These are phyloP conservation scores for Aphrophora alni DNA, from an alignment of 2,888 invertebrate species.

Conservation along the genomic window DNA sequence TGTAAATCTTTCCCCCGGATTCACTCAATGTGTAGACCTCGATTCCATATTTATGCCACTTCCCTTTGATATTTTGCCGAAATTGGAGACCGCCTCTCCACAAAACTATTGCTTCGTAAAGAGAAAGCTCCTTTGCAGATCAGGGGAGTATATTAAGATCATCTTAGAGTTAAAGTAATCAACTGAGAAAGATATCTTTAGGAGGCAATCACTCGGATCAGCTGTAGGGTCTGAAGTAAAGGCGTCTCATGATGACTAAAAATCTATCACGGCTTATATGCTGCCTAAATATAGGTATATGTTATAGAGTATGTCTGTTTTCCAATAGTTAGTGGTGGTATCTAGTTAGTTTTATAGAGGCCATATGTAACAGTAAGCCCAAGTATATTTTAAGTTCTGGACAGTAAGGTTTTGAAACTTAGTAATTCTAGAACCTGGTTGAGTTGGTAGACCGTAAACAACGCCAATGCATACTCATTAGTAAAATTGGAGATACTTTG, in stretches of 20 bases:
- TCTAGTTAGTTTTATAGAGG: conserved; percentile 53
- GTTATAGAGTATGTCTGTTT: conserved; percentile 53
- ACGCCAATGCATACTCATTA: not conserved
- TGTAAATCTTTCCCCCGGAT: not conserved
- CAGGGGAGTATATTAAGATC: not conserved
- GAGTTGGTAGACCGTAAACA: not conserved
- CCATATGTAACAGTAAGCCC: conserved; percentile 56
- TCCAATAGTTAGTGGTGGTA: conserved; percentile 56
- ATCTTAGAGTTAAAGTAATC: not conserved
- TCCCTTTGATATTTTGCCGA: not conserved
- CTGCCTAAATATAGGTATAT: conserved; percentile 52
- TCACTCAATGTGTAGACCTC: not conserved
- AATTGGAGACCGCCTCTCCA: not conserved
- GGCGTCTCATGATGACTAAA: conserved; percentile 53
- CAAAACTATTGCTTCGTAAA: not conserved
- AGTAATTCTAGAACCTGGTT: not conserved
- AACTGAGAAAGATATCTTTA: not conserved
- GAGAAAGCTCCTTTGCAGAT: not conserved
- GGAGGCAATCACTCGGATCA: no score
- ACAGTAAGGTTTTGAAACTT: conserved; percentile 37
- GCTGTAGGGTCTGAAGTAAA: conserved; percentile 50
- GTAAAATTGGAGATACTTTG: not conserved
- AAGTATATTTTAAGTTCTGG: conserved; percentile 44
- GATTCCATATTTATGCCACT: not conserved
- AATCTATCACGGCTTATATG: conserved; percentile 55